Percentiles rank a stretch among this genome's conserved stretches.
These are phyloP conservation scores for Drosophila parthenogenetica DNA, from an alignment of 2,888 invertebrate genomes.

Conservation along the genomic window DNA sequence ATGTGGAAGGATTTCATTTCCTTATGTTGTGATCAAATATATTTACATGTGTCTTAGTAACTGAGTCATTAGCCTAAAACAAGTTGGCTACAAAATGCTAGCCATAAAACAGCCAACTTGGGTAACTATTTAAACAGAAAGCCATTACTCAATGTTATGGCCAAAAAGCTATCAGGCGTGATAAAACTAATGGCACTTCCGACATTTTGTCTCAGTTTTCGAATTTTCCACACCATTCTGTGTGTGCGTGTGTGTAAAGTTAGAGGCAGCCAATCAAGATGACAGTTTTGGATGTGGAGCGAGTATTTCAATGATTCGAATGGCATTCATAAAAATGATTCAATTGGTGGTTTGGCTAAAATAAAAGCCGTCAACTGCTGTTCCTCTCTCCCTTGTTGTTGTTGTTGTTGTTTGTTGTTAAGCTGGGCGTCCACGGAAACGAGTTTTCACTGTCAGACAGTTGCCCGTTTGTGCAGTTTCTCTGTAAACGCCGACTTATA, in stretches of 20 bases:
- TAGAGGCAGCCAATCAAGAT: conserved; percentile 63
- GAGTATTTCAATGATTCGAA: conserved; percentile 69
- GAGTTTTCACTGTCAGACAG: conserved; percentile 56
- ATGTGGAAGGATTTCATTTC: too few relatives aligned
- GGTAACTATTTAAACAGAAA: conserved; percentile 6
- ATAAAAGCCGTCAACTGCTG: conserved; percentile 67
- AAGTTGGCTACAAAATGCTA: conserved; percentile 1
- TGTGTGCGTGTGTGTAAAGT: conserved; percentile 16
- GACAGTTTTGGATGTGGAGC: conserved; percentile 71
- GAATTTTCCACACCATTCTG: neutral
- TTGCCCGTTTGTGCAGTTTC: conserved; percentile 22
- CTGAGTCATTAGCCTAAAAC: conserved; percentile 4
- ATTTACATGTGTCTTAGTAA: neutral
- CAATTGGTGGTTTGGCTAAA: conserved; percentile 72
- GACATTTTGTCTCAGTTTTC: conserved; percentile 22
- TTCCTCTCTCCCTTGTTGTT: conserved; percentile 16
- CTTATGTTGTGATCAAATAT: too few relatives aligned
- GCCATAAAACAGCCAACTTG: conserved; percentile 2
- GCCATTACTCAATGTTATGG: conserved; percentile 26
- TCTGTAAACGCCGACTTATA: conserved; percentile 75
- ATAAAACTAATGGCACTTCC: conserved; percentile 29
- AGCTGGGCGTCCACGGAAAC: conserved; percentile 51
- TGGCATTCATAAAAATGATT: conserved; percentile 78
- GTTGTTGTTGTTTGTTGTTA: conserved; percentile 7
- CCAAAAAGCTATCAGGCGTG: conserved; percentile 23